Evolutionary conservation across 2,888 invertebrate species (phyloP).

Genomic region (Thera obeliscata): DNA sequence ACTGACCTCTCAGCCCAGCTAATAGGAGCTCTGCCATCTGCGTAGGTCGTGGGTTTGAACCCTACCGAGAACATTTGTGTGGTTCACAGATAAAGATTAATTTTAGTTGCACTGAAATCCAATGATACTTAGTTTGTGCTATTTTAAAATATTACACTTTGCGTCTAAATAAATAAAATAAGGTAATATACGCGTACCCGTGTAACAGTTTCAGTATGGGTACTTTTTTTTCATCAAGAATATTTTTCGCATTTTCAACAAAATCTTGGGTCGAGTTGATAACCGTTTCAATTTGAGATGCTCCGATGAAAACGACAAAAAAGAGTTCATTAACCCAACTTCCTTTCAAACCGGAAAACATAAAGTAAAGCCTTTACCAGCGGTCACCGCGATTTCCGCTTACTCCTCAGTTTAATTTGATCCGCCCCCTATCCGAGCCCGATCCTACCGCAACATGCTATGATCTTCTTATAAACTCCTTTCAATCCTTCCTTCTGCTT

Average conservation of each 20-base stretch:
- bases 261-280: not conserved
- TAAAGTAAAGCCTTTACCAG: conserved; percentile 25
- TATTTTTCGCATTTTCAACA: not conserved
- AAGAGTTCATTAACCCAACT: conserved; percentile 22
- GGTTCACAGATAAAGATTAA: too few relatives aligned
- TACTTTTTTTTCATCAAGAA: too few relatives aligned
- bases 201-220: too few relatives aligned
- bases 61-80: too few relatives aligned
- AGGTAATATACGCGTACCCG: too few relatives aligned
- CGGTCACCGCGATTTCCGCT: conserved; percentile 63
- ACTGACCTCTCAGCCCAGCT: too few relatives aligned
- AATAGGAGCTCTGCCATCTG: too few relatives aligned
- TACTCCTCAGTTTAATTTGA: conserved; percentile 74
- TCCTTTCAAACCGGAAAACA: conserved; percentile 23
- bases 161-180: too few relatives aligned
- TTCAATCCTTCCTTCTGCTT: conserved; percentile 54
- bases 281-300: conserved; percentile 5
- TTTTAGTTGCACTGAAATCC: too few relatives aligned
- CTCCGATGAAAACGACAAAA: conserved; percentile 1
- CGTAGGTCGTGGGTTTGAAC: too few relatives aligned
- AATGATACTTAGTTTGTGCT: too few relatives aligned
- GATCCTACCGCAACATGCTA: conserved; percentile 60
- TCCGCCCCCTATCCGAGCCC: conserved; percentile 46
- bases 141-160: too few relatives aligned
- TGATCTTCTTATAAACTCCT: conserved; percentile 67